These are phyloP conservation scores for Hydropotes inermis DNA, from an alignment of 2,113 vertebrate species.

Conservation along the genomic window DNA sequence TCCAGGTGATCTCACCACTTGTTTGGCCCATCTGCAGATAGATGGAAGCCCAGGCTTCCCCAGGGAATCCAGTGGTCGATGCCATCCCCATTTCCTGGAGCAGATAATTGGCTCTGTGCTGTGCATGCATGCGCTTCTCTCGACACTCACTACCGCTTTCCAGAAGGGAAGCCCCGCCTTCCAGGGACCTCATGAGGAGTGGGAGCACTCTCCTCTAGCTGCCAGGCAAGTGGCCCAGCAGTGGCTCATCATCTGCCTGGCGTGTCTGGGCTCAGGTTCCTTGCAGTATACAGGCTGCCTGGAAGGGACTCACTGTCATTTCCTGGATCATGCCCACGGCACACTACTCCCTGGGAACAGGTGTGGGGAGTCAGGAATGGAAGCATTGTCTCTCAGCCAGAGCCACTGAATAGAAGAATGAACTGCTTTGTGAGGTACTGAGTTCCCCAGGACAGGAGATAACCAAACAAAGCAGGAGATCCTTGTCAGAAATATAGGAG, in stretches of 20 bases:
- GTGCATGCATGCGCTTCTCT: neutral
- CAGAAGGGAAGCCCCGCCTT: neutral
- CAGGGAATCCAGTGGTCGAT: neutral
- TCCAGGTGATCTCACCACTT: neutral
- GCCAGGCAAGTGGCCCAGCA: neutral
- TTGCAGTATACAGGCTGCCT: neutral
- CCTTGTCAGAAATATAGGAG: neutral
- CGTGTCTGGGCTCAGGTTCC: neutral
- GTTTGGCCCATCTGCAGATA: neutral
- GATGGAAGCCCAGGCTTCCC: neutral
- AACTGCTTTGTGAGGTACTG: neutral
- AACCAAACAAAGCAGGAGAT: neutral
- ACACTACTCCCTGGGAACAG: neutral
- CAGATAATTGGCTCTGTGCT: neutral
- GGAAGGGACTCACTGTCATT: neutral
- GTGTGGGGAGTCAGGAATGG: neutral
- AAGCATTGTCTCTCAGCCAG: neutral
- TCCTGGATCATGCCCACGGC: neutral
- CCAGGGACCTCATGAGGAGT: neutral
- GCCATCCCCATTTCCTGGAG: neutral
- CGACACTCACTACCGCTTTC: neutral
- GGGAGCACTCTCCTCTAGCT: neutral
- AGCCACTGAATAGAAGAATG: neutral
- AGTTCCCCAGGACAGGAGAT: neutral
- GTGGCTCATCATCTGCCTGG: neutral